phyloP scores from a whole-genome alignment of 2,113 vertebrate genomes.

The Anhinga anhinga region DNA sequence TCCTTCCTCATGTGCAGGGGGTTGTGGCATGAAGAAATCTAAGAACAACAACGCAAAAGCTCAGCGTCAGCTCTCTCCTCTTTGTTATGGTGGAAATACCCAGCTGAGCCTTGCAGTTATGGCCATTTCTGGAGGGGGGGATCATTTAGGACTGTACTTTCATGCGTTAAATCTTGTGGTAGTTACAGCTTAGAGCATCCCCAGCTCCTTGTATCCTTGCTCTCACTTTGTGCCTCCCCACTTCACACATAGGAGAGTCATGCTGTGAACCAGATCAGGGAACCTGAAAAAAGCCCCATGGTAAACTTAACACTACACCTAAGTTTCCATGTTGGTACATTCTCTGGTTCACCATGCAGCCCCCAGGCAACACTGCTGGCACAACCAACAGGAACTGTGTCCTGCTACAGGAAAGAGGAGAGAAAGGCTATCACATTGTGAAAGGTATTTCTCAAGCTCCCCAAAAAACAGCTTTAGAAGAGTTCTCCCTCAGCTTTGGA shows the following conservation, averaged over 20 bases:
- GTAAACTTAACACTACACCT: background rate
- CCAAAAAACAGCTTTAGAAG: background rate
- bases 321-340: background rate
- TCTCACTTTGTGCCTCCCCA: background rate
- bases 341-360: background rate
- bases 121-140: background rate
- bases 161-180: background rate
- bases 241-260: background rate
- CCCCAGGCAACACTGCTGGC: background rate
- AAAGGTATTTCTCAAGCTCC: background rate
- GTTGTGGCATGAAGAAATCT: background rate
- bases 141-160: background rate
- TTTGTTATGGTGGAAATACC: background rate
- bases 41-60: background rate
- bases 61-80: background rate
- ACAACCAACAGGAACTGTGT: background rate
- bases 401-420: background rate
- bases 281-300: background rate
- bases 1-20: background rate
- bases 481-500: background rate
- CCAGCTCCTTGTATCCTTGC: background rate
- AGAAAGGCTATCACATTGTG: background rate
- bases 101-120: background rate
- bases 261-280: background rate
- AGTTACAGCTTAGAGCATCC: background rate